Evolutionary conservation across 1,140 invertebrate species (phyloP).

Genomic region (Chironomus tepperi): DNA sequence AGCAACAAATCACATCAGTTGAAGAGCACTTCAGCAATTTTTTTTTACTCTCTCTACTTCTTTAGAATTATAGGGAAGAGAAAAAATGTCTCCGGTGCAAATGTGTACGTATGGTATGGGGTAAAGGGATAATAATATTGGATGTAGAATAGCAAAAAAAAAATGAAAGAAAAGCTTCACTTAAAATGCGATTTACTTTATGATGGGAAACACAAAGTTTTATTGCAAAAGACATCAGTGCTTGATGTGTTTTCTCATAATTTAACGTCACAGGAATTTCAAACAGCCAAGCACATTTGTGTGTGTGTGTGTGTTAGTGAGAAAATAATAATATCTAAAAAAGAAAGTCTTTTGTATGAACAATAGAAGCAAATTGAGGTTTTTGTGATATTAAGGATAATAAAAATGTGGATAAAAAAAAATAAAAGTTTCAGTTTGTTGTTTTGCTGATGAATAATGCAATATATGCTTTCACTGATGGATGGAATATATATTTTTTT

Average conservation of each 20-base stretch:
- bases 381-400: neutral
- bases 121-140: neutral
- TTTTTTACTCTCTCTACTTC: neutral
- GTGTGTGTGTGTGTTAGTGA: neutral
- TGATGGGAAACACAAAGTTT: neutral
- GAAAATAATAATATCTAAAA: too few species aligned
- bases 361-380: neutral
- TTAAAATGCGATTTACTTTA: constrained; percentile 10
- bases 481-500: too few species aligned
- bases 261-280: neutral
- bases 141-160: neutral
- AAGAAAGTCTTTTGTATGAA: neutral
- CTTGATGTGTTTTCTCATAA: neutral
- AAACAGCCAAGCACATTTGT: neutral
- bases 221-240: neutral
- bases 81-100: neutral
- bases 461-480: too few species aligned
- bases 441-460: too few species aligned
- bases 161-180: neutral
- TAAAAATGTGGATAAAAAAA: too few species aligned
- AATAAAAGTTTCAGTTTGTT: too few species aligned
- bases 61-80: neutral
- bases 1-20: constrained; percentile 1
- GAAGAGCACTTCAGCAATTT: constrained; percentile 5
- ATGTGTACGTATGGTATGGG: neutral